Evolutionary conservation across 1,140 invertebrate species (phyloP), one percentile per base, ranked within the genome.

Genomic region (Heliconius melpomene): DNA sequence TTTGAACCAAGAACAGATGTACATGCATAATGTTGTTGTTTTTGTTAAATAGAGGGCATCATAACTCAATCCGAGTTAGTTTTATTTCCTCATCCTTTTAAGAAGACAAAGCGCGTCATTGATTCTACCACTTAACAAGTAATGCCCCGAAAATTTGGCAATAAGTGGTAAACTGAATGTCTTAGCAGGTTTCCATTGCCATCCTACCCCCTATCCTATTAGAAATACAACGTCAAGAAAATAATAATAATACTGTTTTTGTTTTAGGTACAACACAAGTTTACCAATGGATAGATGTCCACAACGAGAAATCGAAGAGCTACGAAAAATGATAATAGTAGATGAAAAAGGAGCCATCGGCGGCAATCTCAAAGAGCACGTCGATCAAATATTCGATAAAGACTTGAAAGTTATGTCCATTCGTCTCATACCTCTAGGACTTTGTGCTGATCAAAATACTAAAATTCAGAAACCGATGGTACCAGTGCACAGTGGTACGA

Each of bases 391-490:
- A 1, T 96, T 99, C 95, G 96, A 96, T 36, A 96, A 96, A 8
- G 97, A 98, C 75, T 97, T 98, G 79, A 96, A 96, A 79, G 96
- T 98, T 16, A 95, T 96, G 79, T 96, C 96, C 74, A 97, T 98
- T 26, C 96, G 96, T 11, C 93, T 98, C 0, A 95, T 95, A 11
- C 97, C 97, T 0, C 95, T 96, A 26, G 97, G 97, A 1, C 94
- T 96, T 1, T 98, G 98, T 87, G 95, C 96, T 18, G 96, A 94
- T 73, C 89, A 93, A 95, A 87, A 95, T 94, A 90, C 93, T 87
- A 83, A 96, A 95, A 7, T 74, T 83, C 76, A 87, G 0, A 91
- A 93, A 77, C 84, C 86, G 0, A 82, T 86, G 9, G 80, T 82
- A 18, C 89, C 89, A 57, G 88, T 91, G 1, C 85, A 87, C 3